phyloP scores from a whole-genome alignment of 2,888 invertebrate genomes.

The Morinoia aosen region DNA sequence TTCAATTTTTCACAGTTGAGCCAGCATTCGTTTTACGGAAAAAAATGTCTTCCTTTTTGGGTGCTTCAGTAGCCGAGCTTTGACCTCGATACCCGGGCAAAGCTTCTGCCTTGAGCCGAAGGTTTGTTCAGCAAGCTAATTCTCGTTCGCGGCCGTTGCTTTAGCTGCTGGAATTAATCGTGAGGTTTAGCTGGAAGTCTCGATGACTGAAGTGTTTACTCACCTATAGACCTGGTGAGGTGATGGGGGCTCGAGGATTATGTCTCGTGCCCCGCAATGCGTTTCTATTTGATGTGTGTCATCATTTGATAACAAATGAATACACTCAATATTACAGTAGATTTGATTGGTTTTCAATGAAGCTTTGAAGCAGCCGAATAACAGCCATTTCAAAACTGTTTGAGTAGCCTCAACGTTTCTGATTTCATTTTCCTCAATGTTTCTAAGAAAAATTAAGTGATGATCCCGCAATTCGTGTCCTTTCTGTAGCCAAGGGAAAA shows the following conservation, averaged over 20 bases:
- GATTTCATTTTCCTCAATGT: too few species aligned
- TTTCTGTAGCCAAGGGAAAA: too few species aligned
- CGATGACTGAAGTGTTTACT: not conserved
- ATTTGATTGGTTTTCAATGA: too few species aligned
- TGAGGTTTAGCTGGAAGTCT: not conserved
- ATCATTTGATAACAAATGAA: not conserved
- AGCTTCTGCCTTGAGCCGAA: not conserved
- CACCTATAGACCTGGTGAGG: not conserved
- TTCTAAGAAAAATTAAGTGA: too few species aligned
- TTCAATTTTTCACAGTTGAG: not conserved
- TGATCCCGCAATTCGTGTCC: too few species aligned
- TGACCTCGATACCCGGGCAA: not conserved
- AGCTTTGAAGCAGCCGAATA: too few species aligned
- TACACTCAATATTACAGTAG: too few species aligned
- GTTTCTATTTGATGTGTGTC: not conserved
- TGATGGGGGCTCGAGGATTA: not conserved
- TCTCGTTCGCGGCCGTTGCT: conserved; percentile 15
- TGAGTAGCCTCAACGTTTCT: too few species aligned
- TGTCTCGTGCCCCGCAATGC: not conserved
- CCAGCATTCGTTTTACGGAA: not conserved
- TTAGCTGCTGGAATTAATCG: conserved; percentile 1
- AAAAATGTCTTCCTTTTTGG: not conserved
- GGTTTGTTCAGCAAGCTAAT: conserved; percentile 13
- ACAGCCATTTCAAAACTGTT: too few species aligned
- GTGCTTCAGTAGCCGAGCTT: not conserved